Base-by-base conservation (phyloP, 2,888 invertebrate species). In the Itoplectis maculator region DNA sequence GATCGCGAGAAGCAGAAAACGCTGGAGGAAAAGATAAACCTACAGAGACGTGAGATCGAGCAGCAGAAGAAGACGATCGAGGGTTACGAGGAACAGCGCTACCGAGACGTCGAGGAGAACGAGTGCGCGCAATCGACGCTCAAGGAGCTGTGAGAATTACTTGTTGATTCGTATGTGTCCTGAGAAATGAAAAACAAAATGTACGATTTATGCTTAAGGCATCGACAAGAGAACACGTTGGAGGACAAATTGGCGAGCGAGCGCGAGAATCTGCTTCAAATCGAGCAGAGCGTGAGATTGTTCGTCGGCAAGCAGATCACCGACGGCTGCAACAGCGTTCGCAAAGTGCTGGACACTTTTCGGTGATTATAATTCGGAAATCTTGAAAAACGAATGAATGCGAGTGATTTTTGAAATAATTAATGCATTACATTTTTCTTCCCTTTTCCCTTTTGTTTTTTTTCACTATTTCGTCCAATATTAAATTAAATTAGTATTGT, bases 231-330 rank as follows among this genome's bases (percentile, higher is more conserved):
- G 93, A 99, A 97, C 81, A 96, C 97, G 47, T 94, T 99, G 88
- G 98, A 98, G 74, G 97, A 99, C 90, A 97, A 97, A 90, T 93
- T 99, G 23, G 96, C 97, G 3, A 96, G 97, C 0, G 94, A 98
- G 51, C 98, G 98, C 93, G 99, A 99, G 93, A 99, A 99, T 91
- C 94, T 99, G 74, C 96, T 97, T 0, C 98, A 98, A 92, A 98
- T 98, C n/a, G 99, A 99, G 92, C 99, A 99, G 92, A 96, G 97
- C 2, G 94, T 99, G 18, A 95, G 99, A n/a, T 98, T 96, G 13
- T 98, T 99, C 97, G 98, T 98, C 20, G 98, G 98, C 86, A 98
- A 98, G 95, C 98, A 98, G 0, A 98, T 99, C 87, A 94, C 99
- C 66, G 99, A 99, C 92, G 99, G 99, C 0, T 95, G 99, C 65